Conservation (phyloP, 1,140 invertebrate species). For the Bursaphelenchus mucronatus region DNA sequence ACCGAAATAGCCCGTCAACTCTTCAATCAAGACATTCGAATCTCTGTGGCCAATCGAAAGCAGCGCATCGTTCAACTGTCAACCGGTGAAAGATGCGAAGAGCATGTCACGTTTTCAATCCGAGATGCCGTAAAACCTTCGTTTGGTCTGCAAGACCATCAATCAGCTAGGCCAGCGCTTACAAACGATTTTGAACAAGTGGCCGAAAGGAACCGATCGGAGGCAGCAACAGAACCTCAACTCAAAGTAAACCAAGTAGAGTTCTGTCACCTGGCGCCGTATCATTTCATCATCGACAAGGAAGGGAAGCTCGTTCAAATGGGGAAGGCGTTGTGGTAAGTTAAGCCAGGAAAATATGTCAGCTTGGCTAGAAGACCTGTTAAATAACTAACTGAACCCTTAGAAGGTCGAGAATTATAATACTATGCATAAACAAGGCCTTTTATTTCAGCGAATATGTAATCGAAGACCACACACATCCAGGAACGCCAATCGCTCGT, state of each 20-base stretch:
- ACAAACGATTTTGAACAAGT: too few relatives aligned
- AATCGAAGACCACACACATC: slow-evolving; percentile 45
- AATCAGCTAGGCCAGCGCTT: too few relatives aligned
- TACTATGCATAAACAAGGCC: too few relatives aligned
- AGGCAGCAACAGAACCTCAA: background rate
- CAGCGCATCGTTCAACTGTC: slow-evolving; percentile 37
- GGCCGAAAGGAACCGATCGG: too few relatives aligned
- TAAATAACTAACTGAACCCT: slow-evolving; percentile 3
- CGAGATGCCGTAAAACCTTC: background rate
- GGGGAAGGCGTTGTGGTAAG: slow-evolving; percentile 25
- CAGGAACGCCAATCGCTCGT: slow-evolving; percentile 42
- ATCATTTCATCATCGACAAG: slow-evolving; percentile 61
- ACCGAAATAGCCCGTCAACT: slow-evolving; percentile 46
- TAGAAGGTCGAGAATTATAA: too few relatives aligned
- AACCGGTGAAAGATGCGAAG: slow-evolving; percentile 26
- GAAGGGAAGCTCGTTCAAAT: slow-evolving; percentile 43
- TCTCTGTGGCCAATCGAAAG: slow-evolving; percentile 42
- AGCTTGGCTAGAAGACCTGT: background rate
- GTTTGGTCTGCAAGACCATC: too few relatives aligned
- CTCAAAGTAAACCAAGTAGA: slow-evolving; percentile 12
- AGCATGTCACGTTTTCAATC: slow-evolving; percentile 25
- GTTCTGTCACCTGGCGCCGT: slow-evolving; percentile 47
- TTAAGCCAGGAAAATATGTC: too few relatives aligned
- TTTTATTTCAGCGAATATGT: slow-evolving; percentile 40
- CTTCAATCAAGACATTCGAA: slow-evolving; percentile 52